Base-by-base conservation (phyloP, 2,888 invertebrate species). In the Neria commutata region DNA sequence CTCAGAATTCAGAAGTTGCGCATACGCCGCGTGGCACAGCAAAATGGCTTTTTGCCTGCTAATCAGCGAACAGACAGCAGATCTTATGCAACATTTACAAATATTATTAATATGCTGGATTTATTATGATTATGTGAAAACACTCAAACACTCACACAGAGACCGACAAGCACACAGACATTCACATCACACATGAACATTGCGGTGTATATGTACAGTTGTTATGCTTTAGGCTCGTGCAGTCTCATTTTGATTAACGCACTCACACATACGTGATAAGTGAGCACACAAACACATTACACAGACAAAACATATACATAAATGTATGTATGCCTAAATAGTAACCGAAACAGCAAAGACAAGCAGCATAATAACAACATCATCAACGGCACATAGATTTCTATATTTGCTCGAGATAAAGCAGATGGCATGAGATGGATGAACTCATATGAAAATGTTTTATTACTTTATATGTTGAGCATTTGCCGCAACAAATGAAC, bases 401-500 rank as follows among this genome's bases (percentile, higher is more conserved):
- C 45, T 2, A 10, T 10, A 8, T 5, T 2, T 14, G 19, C 26
- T 11, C 16, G 16, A 16, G 5, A 4, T 3, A 16, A 5, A 8
- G 23, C 19, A 26, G 17, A 16, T 14, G 5, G 2, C 25, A 14
- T 5, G 42, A 33, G 50, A 56, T 51, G 51, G 56, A 56, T 51
- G 56, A 51, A 45, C 46, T 45, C 50, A 34, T 46, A 46, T 56
- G 56, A 56, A 56, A 51, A 45, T 42, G 56, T 50, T 51, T 56
- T 51, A 56, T 56, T 56, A 45, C 51, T 34, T 14, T 45, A 33
- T 51, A 50, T 51, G 11, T 8, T 56, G 42, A 33, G 49, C 56
- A 56, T 56, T 50, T 51, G 42, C 50, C 29, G 50, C 49, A 50
- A 45, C 45, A 56, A 56, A 56, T 56, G 51, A 49, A 56, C 49